Base-by-base conservation (phyloP, 2,797 vertebrate genomes). In the Aplochiton taeniatus region DNA sequence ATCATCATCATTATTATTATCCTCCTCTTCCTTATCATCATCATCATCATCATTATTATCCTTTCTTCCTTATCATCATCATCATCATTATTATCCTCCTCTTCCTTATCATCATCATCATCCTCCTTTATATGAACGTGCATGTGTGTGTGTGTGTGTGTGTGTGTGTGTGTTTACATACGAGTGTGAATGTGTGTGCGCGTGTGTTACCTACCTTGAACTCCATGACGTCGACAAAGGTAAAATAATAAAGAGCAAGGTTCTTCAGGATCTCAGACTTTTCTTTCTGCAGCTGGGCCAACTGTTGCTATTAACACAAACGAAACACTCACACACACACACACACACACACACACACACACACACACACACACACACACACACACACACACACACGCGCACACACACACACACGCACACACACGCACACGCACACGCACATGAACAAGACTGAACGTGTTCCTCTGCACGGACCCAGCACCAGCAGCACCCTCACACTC, bases 191-290 rank as follows among this genome's bases (percentile, higher is more conserved):
- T 0, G 13, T 12, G 5, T 11, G 16, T 1, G 4, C 16, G 13
- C 13, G 1, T 19, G 17, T 9, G 11, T 19, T 10, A 11, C 31
- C 41, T 83, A 98, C 97, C 95, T 98, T 99, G 87, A 99, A 99
- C 86, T 99, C 97, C 97, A 98, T 98, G 81, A 99, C 97, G 90
- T 99, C 97, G 70, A 99, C 97, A 63, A 99, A 99, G 0, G 97
- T 98, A 80, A 98, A 99, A 87, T 99, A 99, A 90, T 99, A 98
- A 52, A 99, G 91, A 14, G 97, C 97, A 89, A 99, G 81, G 87
- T 99, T 99, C 93, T 99, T 99, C 88, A 99, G 91, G 74, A 98
- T 99, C 88, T 99, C 97, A 0, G 97, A 98, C 88, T 99, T 98
- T 77, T 99, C 97, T 80, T 99, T 99, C 88, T 99, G 97, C 65